phyloP scores from a whole-genome alignment of 2,797 vertebrate genomes.

The Heteromormyrus szaboi region DNA sequence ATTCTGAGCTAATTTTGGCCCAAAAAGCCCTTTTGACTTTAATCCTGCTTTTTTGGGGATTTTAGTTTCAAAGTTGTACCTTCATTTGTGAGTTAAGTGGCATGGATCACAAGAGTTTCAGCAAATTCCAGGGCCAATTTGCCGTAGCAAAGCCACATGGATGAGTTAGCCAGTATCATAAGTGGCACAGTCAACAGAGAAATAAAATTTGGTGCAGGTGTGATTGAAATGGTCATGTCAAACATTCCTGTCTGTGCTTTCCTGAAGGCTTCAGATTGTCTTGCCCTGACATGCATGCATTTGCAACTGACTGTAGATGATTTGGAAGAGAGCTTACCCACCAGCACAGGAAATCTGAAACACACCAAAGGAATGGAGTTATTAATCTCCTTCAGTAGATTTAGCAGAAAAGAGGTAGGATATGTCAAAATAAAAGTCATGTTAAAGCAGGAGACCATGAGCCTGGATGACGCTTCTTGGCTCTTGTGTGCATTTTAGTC shows the following conservation, averaged over 20 bases:
- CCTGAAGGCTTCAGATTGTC: not conserved
- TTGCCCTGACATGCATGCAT: not conserved
- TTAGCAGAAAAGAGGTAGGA: not conserved
- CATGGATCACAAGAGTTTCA: not conserved
- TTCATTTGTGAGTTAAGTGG: not conserved
- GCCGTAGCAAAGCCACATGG: not conserved
- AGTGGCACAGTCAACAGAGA: not conserved
- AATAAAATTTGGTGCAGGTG: not conserved
- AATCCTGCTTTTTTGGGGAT: not conserved
- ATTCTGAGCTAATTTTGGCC: not conserved
- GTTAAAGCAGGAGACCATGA: not conserved
- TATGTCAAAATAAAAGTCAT: not conserved
- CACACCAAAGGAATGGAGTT: not conserved
- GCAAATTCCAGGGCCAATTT: not conserved
- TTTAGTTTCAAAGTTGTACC: not conserved
- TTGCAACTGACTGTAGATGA: not conserved
- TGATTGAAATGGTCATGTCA: constrained; percentile 4
- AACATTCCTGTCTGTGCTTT: not conserved
- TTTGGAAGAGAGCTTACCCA: not conserved
- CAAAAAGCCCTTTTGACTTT: not conserved
- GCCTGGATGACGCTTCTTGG: not conserved
- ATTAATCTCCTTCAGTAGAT: not conserved
- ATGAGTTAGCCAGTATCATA: not conserved
- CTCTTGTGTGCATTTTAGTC: not conserved
- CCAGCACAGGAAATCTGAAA: not conserved